Percentiles rank a stretch among this genome's conserved stretches.
These are phyloP conservation scores for Heterodera carotae DNA, from an alignment of 1,140 invertebrate species.

Conservation along the genomic window DNA sequence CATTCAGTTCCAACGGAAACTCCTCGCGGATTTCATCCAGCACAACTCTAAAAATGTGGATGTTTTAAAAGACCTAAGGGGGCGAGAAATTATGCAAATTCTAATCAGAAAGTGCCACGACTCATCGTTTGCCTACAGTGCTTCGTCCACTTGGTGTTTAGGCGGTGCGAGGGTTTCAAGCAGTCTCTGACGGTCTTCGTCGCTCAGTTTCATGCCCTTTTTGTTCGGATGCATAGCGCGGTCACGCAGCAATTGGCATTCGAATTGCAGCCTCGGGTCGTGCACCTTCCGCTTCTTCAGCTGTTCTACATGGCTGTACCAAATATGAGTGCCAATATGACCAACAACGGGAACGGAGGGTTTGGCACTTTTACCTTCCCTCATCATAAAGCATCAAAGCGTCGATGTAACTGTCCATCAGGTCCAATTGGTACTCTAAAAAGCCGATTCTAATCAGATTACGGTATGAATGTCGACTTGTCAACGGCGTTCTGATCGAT, in stretches of 20 bases:
- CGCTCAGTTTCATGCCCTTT: constrained; percentile 6
- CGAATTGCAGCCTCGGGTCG: constrained; percentile 27
- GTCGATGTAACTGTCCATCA: constrained; percentile 41
- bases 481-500: constrained; percentile 8
- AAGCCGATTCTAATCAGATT: not conserved
- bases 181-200: constrained; percentile 32
- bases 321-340: no score
- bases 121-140: constrained; percentile 25
- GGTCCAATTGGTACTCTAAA: constrained; percentile 40
- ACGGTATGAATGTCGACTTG: constrained; percentile 3
- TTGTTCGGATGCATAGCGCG: constrained; percentile 37
- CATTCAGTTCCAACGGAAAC: constrained; percentile 30
- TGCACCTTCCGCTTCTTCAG: constrained; percentile 16
- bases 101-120: no score
- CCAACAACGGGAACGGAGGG: no score
- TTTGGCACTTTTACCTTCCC: constrained; percentile 34
- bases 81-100: no score
- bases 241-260: constrained; percentile 37
- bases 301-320: constrained; percentile 19
- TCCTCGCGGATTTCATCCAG: constrained; percentile 25
- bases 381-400: constrained; percentile 28
- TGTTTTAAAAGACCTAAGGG: no score
- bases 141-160: constrained; percentile 29
- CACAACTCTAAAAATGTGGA: constrained; percentile 13
- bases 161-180: constrained; percentile 37